These are phyloP conservation scores for Drosophila borealis DNA, from an alignment of 2,888 invertebrate genomes.

Conservation along the genomic window DNA sequence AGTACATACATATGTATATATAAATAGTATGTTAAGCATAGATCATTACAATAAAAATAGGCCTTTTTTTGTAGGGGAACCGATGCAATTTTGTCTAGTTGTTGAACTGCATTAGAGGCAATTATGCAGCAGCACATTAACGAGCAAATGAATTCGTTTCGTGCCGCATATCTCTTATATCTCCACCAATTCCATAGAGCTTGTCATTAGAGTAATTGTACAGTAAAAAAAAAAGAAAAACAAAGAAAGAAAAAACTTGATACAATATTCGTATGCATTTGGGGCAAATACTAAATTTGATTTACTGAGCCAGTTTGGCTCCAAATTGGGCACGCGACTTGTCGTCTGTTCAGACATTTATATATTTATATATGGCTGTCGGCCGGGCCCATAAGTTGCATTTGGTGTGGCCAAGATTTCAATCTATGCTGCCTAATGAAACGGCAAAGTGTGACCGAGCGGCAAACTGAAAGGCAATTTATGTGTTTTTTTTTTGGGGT, in stretches of 20 bases:
- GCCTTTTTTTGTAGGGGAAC: neutral
- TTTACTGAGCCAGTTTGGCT: conserved; percentile 33
- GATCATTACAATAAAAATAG: neutral
- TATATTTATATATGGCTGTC: conserved; percentile 8
- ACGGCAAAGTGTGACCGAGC: conserved; percentile 16
- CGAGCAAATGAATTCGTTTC: conserved; percentile 44
- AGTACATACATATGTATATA: neutral
- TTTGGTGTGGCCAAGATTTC: conserved; percentile 38
- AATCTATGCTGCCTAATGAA: conserved; percentile 48
- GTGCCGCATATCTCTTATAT: conserved; percentile 47
- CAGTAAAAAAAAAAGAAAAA: conserved; percentile 2
- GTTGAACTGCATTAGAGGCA: conserved; percentile 70
- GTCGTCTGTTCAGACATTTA: conserved; percentile 8
- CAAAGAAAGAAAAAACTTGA: neutral
- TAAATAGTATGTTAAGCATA: conserved; percentile 18
- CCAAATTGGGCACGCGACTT: conserved; percentile 43
- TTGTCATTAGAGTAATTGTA: conserved; percentile 58
- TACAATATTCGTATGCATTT: conserved; percentile 41
- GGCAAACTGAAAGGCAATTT: neutral
- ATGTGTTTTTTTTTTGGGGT: conserved; percentile 13
- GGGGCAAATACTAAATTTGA: conserved; percentile 51
- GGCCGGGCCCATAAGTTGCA: conserved; percentile 23
- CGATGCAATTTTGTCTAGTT: conserved; percentile 64
- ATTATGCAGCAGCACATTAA: conserved; percentile 62
- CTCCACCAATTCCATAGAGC: conserved; percentile 20